A percentile compares a stretch with the other conserved stretches of the same genome.
Evolutionary conservation across 2,113 vertebrate species (phyloP).

Genomic region (Arenaria interpres): DNA sequence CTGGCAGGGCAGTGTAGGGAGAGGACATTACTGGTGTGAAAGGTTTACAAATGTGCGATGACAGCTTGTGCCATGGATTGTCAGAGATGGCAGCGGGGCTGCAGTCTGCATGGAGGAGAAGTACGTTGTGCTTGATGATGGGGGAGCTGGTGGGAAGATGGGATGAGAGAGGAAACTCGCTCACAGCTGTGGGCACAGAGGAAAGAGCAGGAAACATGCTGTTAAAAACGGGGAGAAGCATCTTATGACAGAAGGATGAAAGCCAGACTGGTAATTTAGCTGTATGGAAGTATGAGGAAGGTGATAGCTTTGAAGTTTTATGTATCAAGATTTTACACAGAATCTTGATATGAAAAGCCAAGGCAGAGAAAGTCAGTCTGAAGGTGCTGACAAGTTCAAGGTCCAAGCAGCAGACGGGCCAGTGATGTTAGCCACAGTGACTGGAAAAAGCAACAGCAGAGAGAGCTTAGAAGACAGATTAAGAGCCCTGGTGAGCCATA

Average conservation of each 20-base stretch:
- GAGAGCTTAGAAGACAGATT: neutral
- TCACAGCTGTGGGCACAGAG: neutral
- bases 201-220: neutral
- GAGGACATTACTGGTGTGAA: neutral
- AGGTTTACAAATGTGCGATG: neutral
- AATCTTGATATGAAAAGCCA: neutral
- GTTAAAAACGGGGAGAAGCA: neutral
- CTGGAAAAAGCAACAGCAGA: neutral
- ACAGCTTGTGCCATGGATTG: neutral
- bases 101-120: rapidly evolving
- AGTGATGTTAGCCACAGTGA: neutral
- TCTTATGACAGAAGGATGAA: neutral
- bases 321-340: neutral
- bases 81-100: neutral
- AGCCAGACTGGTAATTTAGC: neutral
- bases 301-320: constrained; percentile 14
- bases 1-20: neutral
- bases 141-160: neutral
- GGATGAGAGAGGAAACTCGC: neutral
- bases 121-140: neutral
- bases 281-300: neutral
- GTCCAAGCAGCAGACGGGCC: neutral
- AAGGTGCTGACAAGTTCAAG: neutral
- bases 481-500: neutral
- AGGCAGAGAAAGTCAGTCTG: neutral